Evolutionary conservation across 30 jellyfish, hydroid and myxozoan genomes (phyloP).

Genomic region (Mastigias papua): DNA sequence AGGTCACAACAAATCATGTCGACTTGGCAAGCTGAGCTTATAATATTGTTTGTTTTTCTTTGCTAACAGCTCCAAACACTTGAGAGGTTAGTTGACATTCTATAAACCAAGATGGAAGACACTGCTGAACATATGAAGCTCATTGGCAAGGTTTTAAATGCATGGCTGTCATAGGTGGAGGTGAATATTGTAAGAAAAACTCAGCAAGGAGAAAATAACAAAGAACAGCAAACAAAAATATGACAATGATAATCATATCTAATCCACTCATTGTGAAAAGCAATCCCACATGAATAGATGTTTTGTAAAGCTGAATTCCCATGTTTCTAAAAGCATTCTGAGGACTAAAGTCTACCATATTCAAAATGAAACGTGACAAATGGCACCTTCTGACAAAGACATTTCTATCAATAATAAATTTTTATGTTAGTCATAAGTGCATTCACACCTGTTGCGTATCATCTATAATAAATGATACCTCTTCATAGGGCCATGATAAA

Average conservation of each 20-base stretch:
- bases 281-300: neutral
- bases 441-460: neutral
- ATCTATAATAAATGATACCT: too few relatives aligned
- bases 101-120: neutral
- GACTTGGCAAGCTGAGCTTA: neutral
- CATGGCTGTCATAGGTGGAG: too few relatives aligned
- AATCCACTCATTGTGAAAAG: neutral
- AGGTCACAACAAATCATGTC: slow-evolving; percentile 12
- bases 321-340: neutral
- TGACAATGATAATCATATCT: neutral
- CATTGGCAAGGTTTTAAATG: too few relatives aligned
- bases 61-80: neutral
- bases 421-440: neutral
- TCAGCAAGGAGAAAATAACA: neutral
- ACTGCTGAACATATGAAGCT: too few relatives aligned
- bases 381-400: neutral
- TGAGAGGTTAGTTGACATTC: slow-evolving; percentile 24
- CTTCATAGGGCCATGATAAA: neutral
- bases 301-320: too few relatives aligned
- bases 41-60: neutral
- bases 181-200: too few relatives aligned
- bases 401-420: neutral
- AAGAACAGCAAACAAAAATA: neutral
- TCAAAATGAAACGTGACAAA: neutral
- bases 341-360: neutral